Percentiles rank a stretch among this genome's conserved stretches.
Conservation (phyloP, 1,140 invertebrate species). For the Venustaconcha ellipsiformis region DNA sequence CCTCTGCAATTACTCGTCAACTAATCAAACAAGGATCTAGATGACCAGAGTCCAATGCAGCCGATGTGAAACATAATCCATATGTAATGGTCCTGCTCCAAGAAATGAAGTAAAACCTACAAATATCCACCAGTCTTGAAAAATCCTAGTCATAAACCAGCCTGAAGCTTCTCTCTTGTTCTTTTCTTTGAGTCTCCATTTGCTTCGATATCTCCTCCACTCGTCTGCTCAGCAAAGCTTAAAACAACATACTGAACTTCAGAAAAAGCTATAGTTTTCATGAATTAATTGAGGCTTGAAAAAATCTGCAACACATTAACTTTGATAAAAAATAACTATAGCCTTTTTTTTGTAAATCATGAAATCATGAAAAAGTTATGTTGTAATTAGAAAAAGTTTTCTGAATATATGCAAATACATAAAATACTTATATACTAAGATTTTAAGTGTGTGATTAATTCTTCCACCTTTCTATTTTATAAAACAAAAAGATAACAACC, state of each 20-base stretch:
- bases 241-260: slow-evolving; percentile 21
- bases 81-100: no score
- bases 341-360: neutral
- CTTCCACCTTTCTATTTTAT: no score
- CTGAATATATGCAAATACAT: neutral
- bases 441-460: no score
- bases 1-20: no score
- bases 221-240: slow-evolving; percentile 79
- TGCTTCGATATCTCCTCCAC: slow-evolving; percentile 87
- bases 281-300: neutral
- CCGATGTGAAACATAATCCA: no score
- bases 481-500: no score
- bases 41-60: no score
- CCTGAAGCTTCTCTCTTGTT: slow-evolving; percentile 76
- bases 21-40: no score
- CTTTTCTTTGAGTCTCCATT: slow-evolving; percentile 82
- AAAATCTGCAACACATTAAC: neutral
- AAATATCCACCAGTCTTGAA: no score
- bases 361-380: neutral
- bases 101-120: no score
- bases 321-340: no score
- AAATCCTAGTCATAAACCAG: slow-evolving; percentile 60
- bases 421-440: no score
- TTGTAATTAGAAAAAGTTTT: neutral
- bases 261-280: neutral